Evolutionary conservation across 2,888 invertebrate species (phyloP).

Genomic region (Drosophila neonasuta): DNA sequence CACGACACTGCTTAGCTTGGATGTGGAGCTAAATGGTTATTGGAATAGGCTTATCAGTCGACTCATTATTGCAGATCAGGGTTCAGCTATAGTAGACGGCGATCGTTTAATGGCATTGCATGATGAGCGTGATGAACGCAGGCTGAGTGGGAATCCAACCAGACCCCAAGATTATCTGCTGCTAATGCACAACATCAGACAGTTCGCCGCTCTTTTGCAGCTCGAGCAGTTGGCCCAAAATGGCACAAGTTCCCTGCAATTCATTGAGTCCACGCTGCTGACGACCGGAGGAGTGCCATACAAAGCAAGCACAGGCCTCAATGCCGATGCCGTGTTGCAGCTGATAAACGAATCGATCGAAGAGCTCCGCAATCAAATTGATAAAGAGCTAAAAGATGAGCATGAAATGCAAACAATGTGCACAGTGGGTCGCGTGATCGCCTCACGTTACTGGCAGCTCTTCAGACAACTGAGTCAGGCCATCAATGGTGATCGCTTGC

Average conservation of each 20-base stretch:
- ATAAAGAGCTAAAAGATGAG: conserved; percentile 25
- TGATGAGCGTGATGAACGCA: conserved; percentile 26
- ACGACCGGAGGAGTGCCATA: conserved; percentile 56
- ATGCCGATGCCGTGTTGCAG: conserved; percentile 10
- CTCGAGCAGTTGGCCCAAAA: conserved; percentile 52
- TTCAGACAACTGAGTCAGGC: conserved; percentile 39
- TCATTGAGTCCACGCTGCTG: conserved; percentile 40
- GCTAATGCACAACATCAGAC: conserved; percentile 48
- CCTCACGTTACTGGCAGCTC: conserved; percentile 39
- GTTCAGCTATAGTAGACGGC: conserved; percentile 39
- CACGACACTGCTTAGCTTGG: conserved; percentile 36
- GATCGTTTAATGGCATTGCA: conserved; percentile 48
- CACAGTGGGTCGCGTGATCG: conserved; percentile 35
- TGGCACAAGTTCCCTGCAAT: conserved; percentile 9
- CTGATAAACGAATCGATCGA: conserved; percentile 37
- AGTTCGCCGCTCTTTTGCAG: conserved; percentile 52
- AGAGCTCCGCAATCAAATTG: conserved; percentile 47
- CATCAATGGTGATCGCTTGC: conserved; percentile 84
- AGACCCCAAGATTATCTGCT: background rate
- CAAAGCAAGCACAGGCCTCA: conserved; percentile 13
- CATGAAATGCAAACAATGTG: conserved; percentile 4
- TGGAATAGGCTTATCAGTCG: conserved; percentile 63
- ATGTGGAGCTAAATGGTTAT: conserved; percentile 58
- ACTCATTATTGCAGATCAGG: conserved; percentile 33
- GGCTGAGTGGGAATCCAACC: background rate